phyloP scores from a whole-genome alignment of 2,888 invertebrate genomes.

The Cordilura impudica region DNA sequence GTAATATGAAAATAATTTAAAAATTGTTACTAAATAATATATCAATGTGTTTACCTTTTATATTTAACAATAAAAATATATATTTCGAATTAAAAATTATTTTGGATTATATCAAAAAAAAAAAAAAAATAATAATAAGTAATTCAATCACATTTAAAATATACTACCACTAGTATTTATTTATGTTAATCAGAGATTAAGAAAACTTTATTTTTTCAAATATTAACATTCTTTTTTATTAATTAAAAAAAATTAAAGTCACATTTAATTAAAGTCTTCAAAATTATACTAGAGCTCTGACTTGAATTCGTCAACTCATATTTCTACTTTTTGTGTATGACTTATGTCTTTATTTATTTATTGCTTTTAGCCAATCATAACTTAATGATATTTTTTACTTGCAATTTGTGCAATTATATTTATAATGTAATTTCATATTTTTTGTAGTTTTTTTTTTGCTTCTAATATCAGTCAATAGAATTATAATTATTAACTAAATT shows the following conservation, averaged over 20 bases:
- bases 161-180: background rate
- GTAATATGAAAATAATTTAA: too few species aligned
- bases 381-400: conserved; percentile 33
- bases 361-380: conserved; percentile 40
- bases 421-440: background rate
- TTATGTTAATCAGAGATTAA: background rate
- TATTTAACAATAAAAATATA: too few species aligned
- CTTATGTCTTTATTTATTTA: conserved; percentile 10
- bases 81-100: too few species aligned
- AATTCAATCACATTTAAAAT: background rate
- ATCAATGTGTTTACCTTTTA: too few species aligned
- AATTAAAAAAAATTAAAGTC: too few species aligned
- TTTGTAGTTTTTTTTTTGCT: background rate
- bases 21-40: too few species aligned
- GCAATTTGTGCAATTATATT: conserved; percentile 45
- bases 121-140: background rate
- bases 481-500: conserved; percentile 37
- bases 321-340: conserved; percentile 13
- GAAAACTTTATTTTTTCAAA: background rate
- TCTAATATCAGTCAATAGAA: conserved; percentile 21
- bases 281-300: too few species aligned
- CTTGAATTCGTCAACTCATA: too few species aligned
- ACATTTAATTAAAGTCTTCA: too few species aligned
- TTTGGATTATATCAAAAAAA: too few species aligned
- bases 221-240: too few species aligned